phyloP scores from a whole-genome alignment of 1,140 invertebrate genomes.

The Drosophila arizonae region DNA sequence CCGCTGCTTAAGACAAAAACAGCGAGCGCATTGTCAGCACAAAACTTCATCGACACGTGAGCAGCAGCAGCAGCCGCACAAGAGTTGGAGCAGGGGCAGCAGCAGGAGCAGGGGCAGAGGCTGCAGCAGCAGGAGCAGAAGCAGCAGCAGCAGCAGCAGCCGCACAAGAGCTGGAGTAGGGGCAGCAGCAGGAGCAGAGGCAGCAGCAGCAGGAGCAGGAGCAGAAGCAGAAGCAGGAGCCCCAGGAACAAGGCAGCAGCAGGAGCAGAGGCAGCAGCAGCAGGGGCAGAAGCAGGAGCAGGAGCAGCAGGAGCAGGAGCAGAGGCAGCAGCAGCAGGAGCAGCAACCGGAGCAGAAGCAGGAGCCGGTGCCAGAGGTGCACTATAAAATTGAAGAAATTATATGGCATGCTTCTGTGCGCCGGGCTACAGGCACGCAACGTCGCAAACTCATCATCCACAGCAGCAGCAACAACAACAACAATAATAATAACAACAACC shows the following conservation, averaged over 20 bases:
- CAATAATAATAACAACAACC: constrained; percentile 10
- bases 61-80: neutral
- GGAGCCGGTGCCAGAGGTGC: constrained; percentile 41
- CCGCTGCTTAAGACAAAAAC: constrained; percentile 40
- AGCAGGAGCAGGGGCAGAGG: too few species aligned
- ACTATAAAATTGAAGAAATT: constrained; percentile 73
- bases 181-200: neutral
- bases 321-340: neutral
- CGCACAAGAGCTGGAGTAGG: neutral
- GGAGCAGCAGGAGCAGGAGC: too few species aligned
- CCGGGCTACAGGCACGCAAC: constrained; percentile 37
- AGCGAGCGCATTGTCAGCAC: constrained; percentile 64
- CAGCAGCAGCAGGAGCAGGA: neutral
- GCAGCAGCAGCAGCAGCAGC: too few species aligned
- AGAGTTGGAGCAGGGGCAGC: too few species aligned
- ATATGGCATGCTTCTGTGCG: constrained; percentile 61
- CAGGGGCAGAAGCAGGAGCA: too few species aligned
- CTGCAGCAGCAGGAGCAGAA: too few species aligned
- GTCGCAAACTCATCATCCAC: constrained; percentile 49
- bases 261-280: too few species aligned
- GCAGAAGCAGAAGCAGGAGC: too few species aligned
- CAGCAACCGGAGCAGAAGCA: neutral
- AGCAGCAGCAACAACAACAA: constrained; percentile 17
- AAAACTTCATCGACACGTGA: constrained; percentile 53
- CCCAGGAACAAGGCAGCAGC: too few species aligned